Conservation (phyloP, 1,140 invertebrate genomes). For the Bombus impatiens region DNA sequence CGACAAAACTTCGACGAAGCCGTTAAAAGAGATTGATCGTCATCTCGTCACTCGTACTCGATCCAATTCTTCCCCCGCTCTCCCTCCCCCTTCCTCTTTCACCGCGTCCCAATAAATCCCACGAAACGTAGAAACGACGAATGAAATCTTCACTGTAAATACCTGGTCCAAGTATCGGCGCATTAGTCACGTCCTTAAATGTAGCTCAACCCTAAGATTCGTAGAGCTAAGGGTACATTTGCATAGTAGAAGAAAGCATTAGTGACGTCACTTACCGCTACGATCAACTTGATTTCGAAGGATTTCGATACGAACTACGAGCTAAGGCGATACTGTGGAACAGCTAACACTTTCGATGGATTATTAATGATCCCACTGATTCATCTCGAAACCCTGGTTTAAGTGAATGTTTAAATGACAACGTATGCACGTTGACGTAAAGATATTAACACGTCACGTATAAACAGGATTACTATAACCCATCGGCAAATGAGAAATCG, state of each 20-base stretch:
- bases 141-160: conserved; percentile 42
- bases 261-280: background rate
- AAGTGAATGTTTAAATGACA: background rate
- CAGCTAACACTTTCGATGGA: background rate
- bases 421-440: background rate
- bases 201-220: conserved; percentile 53
- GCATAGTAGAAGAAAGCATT: conserved; percentile 6
- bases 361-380: conserved; percentile 42
- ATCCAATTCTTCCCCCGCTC: conserved; percentile 2
- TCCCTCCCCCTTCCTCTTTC: conserved; percentile 5
- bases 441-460: background rate
- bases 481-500: background rate
- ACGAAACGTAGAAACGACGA: conserved; percentile 22
- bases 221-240: conserved; percentile 12
- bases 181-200: conserved; percentile 73
- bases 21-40: conserved; percentile 73
- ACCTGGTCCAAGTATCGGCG: conserved; percentile 48
- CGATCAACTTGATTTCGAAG: conserved; percentile 6
- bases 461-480: background rate
- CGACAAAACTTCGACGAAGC: conserved; percentile 66
- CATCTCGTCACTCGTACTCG: conserved; percentile 50
- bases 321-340: conserved; percentile 3
- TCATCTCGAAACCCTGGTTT: fast-evolving
- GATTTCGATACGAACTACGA: conserved; percentile 1
- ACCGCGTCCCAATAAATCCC: conserved; percentile 50